These are phyloP conservation scores for Gordius sp. DNA, from an alignment of 2,888 invertebrate species.

Conservation along the genomic window DNA sequence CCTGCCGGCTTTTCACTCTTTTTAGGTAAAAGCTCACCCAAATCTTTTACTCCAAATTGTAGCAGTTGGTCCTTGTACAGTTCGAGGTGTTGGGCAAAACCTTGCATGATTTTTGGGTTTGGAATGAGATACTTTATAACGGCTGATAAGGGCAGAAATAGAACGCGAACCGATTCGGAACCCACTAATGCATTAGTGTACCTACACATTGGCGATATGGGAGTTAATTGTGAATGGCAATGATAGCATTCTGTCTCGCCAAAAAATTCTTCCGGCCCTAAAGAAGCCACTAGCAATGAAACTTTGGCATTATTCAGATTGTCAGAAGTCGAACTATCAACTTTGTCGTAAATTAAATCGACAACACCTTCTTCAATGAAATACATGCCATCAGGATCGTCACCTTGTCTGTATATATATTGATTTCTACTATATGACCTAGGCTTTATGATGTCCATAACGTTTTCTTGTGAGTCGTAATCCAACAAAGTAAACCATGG, in stretches of 20 bases:
- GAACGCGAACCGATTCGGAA: background rate
- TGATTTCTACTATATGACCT: background rate
- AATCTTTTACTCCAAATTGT: background rate
- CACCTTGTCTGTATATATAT: background rate
- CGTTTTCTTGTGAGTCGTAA: background rate
- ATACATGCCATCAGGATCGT: constrained; percentile 3
- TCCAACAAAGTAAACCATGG: background rate
- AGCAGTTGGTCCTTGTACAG: constrained; percentile 5
- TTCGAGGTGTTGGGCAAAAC: constrained; percentile 1
- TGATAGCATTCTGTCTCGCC: background rate
- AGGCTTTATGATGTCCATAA: background rate
- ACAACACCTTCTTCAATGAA: constrained; percentile 3
- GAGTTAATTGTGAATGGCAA: background rate
- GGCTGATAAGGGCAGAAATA: background rate
- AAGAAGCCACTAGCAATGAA: background rate
- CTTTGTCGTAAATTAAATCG: background rate
- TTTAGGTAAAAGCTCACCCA: background rate
- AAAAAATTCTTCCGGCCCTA: constrained; percentile 11
- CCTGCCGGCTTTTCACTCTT: background rate
- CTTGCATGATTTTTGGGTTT: background rate
- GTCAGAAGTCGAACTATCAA: too few species aligned
- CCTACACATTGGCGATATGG: too few species aligned
- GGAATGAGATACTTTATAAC: background rate
- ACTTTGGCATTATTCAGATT: too few species aligned
- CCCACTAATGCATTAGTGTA: background rate